These are phyloP conservation scores for Rostratula benghalensis DNA, from an alignment of 2,113 vertebrate genomes.

Conservation along the genomic window DNA sequence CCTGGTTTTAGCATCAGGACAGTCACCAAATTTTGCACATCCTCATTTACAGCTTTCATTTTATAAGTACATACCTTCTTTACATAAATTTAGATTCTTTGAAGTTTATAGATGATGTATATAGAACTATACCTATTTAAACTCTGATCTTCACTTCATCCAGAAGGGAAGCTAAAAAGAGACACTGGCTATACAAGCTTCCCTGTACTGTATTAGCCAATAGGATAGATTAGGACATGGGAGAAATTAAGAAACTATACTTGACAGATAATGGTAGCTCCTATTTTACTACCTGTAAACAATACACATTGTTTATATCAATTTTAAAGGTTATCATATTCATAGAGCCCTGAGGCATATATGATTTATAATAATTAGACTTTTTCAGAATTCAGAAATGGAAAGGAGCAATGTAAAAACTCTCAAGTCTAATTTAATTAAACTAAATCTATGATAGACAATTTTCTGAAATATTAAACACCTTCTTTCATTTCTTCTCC, in stretches of 20 bases:
- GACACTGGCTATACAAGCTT: fast-evolving
- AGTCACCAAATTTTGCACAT: neutral
- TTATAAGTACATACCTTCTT: neutral
- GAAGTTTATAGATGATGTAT: neutral
- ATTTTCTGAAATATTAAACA: neutral
- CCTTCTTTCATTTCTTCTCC: neutral
- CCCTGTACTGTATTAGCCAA: neutral
- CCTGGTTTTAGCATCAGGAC: neutral
- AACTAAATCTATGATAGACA: neutral
- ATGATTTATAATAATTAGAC: neutral
- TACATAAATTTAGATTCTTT: neutral
- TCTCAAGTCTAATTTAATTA: neutral
- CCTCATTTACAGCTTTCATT: neutral
- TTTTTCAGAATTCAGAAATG: neutral
- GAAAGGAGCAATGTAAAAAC: neutral
- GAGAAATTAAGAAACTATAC: neutral
- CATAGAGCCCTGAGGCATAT: neutral
- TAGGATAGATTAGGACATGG: neutral
- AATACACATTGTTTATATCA: neutral
- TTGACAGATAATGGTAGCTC: neutral
- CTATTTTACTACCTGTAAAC: neutral
- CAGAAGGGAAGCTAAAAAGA: neutral
- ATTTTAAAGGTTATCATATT: neutral
- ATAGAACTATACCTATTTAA: neutral
- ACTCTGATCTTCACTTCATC: neutral